phyloP scores from a whole-genome alignment of 2,797 vertebrate species.

The Darevskia mixta region DNA sequence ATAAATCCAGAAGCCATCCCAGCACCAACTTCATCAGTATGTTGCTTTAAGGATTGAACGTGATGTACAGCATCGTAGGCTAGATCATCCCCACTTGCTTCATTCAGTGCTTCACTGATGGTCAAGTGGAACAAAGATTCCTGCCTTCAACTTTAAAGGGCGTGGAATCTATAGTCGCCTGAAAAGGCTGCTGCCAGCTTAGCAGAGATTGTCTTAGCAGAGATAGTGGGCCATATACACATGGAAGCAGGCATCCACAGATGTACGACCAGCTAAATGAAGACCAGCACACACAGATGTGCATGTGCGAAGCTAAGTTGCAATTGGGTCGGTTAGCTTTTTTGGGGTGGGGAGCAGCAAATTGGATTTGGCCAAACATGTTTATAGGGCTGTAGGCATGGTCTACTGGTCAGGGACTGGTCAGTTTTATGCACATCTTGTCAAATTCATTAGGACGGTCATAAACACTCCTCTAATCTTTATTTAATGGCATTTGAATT shows the following conservation, averaged over 20 bases:
- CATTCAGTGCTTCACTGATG: not conserved
- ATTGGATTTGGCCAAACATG: not conserved
- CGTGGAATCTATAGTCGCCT: not conserved
- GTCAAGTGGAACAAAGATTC: not conserved
- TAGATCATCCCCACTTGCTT: not conserved
- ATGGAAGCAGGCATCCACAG: not conserved
- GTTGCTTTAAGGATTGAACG: not conserved
- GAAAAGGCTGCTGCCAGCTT: not conserved
- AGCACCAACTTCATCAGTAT: not conserved
- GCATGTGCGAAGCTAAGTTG: not conserved
- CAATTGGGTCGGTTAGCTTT: not conserved
- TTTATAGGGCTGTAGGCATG: accelerated
- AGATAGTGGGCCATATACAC: not conserved
- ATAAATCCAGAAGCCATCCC: not conserved
- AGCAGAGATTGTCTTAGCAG: not conserved
- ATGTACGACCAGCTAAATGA: not conserved
- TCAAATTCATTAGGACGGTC: not conserved
- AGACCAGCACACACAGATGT: not conserved
- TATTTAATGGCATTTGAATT: conserved; percentile 20
- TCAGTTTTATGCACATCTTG: conserved; percentile 16
- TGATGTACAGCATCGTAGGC: not conserved
- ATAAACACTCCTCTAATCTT: not conserved
- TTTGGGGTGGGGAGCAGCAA: not conserved
- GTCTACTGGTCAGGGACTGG: not conserved
- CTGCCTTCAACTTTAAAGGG: not conserved